Evolutionary conservation across 1,140 invertebrate species (phyloP).

Genomic region (Philotrypesis tridentata): DNA sequence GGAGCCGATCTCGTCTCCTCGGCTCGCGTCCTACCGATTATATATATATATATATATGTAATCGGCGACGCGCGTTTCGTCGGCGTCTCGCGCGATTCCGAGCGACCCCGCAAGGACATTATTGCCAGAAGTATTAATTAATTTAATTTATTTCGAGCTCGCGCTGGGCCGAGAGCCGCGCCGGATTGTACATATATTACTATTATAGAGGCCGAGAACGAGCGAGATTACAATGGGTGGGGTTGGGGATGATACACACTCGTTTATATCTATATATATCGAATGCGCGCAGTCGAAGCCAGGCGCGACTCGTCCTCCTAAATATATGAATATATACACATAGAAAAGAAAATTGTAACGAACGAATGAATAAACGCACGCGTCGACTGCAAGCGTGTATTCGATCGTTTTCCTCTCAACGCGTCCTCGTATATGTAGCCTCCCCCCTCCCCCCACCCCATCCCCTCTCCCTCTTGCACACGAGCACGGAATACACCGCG

Average conservation of each 20-base stretch:
- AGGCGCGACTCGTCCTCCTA: not conserved
- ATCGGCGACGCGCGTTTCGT: not conserved
- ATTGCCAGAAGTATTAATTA: slow-evolving; percentile 71
- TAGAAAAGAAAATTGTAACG: too few relatives aligned
- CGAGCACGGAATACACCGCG: too few relatives aligned
- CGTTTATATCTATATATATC: too few relatives aligned
- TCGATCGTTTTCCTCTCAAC: not conserved
- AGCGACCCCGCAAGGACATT: slow-evolving; percentile 64
- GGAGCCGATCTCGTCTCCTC: too few relatives aligned
- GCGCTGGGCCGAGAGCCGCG: slow-evolving; percentile 37
- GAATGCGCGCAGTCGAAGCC: not conserved
- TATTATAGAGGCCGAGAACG: too few relatives aligned
- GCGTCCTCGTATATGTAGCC: too few relatives aligned
- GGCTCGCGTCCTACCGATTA: too few relatives aligned
- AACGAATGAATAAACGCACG: not conserved
- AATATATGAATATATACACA: too few relatives aligned
- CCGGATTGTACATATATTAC: slow-evolving; percentile 50
- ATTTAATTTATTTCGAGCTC: slow-evolving; percentile 60
- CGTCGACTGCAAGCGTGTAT: not conserved
- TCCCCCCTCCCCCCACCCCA: too few relatives aligned
- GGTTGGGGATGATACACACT: too few relatives aligned
- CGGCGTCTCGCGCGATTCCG: slow-evolving; percentile 52
- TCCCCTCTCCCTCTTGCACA: too few relatives aligned
- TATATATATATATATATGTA: too few relatives aligned
- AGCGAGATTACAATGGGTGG: not conserved